phyloP scores from a whole-genome alignment of 2,113 vertebrate species.

The Entelurus aequoreus region DNA sequence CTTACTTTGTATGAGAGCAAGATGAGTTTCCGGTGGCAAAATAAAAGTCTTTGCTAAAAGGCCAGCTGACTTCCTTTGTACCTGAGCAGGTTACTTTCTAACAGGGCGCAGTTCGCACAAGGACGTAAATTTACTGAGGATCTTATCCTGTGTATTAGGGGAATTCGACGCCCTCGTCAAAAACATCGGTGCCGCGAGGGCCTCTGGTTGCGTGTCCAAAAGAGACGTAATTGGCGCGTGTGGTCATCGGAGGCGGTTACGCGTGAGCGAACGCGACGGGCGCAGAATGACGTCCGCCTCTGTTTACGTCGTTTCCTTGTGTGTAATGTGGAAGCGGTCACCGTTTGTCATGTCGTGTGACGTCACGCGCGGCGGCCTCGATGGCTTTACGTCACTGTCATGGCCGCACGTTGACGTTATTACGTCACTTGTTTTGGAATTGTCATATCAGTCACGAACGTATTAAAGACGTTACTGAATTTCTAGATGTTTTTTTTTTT shows the following conservation, averaged over 20 bases:
- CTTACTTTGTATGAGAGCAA: neutral
- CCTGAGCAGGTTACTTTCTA: neutral
- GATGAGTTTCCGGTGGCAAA: neutral
- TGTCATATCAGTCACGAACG: neutral
- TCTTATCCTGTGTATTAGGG: neutral
- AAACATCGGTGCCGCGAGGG: neutral
- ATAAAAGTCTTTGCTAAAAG: neutral
- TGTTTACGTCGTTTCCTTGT: neutral
- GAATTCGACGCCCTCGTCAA: neutral
- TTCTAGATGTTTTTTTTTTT: no score
- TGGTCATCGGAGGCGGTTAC: conserved; percentile 1
- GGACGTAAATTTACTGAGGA: neutral
- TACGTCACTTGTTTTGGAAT: neutral
- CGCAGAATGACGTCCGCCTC: neutral
- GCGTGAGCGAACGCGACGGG: neutral
- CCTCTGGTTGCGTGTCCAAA: neutral
- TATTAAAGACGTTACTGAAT: no score
- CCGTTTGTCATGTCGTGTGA: neutral
- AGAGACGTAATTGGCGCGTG: neutral
- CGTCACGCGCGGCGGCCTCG: neutral
- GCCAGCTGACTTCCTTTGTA: neutral
- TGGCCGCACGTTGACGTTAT: neutral
- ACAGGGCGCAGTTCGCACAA: neutral
- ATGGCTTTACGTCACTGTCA: neutral
- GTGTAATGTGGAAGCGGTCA: neutral